Base-by-base conservation (phyloP, 2,888 invertebrate species). In the Mimas tiliae region DNA sequence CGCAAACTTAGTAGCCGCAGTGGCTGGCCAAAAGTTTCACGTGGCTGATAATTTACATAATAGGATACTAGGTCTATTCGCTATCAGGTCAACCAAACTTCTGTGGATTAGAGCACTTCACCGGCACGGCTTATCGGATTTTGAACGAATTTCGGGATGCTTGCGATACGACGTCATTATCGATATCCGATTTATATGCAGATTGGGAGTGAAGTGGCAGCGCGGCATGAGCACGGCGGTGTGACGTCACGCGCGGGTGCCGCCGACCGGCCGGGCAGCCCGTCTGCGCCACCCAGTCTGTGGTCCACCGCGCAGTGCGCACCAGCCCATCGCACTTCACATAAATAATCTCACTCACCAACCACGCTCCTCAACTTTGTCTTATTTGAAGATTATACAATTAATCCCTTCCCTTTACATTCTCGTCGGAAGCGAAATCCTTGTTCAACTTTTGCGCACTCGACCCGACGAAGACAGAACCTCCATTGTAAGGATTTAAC, bases 181-280 rank as follows among this genome's bases (percentile, higher is more conserved):
- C 89, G 90, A 88, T 90, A 92, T 90, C 89, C 93, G 91, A 94
- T 94, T 93, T 93, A 93, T 93, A 94, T 94, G 94, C 91, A 94
- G 92, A 94, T 94, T 90, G 84, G 77, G 76, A 86, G 84, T 85
- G 86, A 86, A 90, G 87, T 84, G 83, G 66, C 63, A 53, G 63
- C 47, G 76, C 72, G 74, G 76, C 74, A 76, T 75, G 81, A 81
- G 77, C 68, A 80, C 73, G 79, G 72, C 74, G 70, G 19, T 71
- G 74, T 83, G 85, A 82, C 83, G 86, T 85, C 86, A 86, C 83
- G 81, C 79, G 69, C 50, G 50, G 16, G 8, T 16, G 16, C 50
- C 6, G 50, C 72, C 70, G 69, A 65, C 76, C 76, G 67, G 53
- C 63, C 65, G 65, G 62, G 1, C 50, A 2, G 48, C 4, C 16